Conservation (phyloP, 2,113 vertebrate species). For the Chionis minor region DNA sequence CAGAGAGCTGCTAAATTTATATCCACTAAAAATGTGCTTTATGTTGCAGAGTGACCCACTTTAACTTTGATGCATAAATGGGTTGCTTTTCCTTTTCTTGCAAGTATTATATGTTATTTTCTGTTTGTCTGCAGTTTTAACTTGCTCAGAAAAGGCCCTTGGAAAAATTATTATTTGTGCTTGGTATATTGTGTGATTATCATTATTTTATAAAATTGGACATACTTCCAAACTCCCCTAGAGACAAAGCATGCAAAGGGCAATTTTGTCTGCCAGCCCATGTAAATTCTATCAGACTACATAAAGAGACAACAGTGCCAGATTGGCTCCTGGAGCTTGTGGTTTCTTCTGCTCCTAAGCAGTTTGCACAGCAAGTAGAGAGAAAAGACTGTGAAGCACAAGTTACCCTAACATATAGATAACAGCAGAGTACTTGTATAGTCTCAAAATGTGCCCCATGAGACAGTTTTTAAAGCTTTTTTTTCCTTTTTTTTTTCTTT, state of each 20-base stretch:
- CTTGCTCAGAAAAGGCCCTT: background rate
- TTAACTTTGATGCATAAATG: constrained; percentile 35
- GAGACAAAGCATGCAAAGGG: constrained; percentile 42
- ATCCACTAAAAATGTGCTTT: constrained; percentile 55
- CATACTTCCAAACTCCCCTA: constrained; percentile 15
- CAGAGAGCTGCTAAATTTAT: constrained; percentile 66
- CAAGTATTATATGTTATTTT: background rate
- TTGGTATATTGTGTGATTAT: background rate
- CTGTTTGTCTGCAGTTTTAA: background rate
- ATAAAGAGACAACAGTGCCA: constrained; percentile 47
- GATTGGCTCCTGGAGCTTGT: constrained; percentile 31
- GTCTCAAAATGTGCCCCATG: background rate
- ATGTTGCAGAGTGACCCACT: constrained; percentile 56
- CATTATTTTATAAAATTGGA: constrained; percentile 26
- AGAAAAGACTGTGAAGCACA: background rate
- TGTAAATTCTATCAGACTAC: constrained; percentile 30
- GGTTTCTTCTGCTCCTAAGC: constrained; percentile 1
- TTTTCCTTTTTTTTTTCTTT: background rate
- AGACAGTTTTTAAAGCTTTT: background rate
- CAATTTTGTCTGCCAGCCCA: constrained; percentile 36
- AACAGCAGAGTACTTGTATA: background rate
- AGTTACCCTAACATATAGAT: background rate
- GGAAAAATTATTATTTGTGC: background rate
- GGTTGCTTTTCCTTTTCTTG: background rate
- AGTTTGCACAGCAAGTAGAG: background rate